Percentiles rank a stretch among this genome's conserved stretches.
These are phyloP conservation scores for Lobophora halterata DNA, from an alignment of 2,888 invertebrate species.

Conservation along the genomic window DNA sequence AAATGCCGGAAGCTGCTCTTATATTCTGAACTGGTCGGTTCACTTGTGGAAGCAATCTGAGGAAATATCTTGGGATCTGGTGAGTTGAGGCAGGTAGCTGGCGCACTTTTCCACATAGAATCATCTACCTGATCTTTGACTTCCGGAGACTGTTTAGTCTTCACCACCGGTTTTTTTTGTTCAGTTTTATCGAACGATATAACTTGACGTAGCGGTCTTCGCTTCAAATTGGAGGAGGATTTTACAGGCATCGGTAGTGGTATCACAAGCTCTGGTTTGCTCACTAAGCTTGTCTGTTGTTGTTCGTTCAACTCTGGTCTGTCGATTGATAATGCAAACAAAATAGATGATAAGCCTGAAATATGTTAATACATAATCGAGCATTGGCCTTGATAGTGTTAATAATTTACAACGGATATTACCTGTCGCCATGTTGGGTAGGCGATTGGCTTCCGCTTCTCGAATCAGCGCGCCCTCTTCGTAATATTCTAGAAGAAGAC, in stretches of 20 bases:
- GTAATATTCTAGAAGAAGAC: constrained; percentile 86
- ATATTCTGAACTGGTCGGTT: constrained; percentile 70
- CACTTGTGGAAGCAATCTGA: constrained; percentile 61
- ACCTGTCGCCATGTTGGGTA: constrained; percentile 94
- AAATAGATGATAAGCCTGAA: constrained; percentile 90
- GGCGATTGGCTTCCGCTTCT: constrained; percentile 88
- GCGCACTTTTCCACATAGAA: constrained; percentile 78
- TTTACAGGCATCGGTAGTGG: constrained; percentile 83
- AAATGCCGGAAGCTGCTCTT: constrained; percentile 69
- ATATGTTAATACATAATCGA: constrained; percentile 34
- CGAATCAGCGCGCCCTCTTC: constrained; percentile 92
- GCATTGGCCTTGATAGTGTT: constrained; percentile 19
- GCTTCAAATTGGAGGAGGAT: constrained; percentile 59
- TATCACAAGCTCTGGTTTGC: constrained; percentile 85
- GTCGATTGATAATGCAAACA: constrained; percentile 96
- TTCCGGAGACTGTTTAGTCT: constrained; percentile 38
- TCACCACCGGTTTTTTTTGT: constrained; percentile 39
- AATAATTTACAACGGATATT: constrained; percentile 29
- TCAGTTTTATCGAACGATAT: constrained; percentile 76
- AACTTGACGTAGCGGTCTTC: constrained; percentile 70
- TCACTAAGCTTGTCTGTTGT: constrained; percentile 69
- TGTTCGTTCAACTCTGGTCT: constrained; percentile 88
- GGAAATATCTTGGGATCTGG: constrained; percentile 66
- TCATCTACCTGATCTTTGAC: constrained; percentile 40
- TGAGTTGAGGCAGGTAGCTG: constrained; percentile 83